Evolutionary conservation across 2,113 vertebrate genomes (phyloP), one percentile per base, ranked within the genome.

Genomic region (Sinocyclocheilus anshuiensis): DNA sequence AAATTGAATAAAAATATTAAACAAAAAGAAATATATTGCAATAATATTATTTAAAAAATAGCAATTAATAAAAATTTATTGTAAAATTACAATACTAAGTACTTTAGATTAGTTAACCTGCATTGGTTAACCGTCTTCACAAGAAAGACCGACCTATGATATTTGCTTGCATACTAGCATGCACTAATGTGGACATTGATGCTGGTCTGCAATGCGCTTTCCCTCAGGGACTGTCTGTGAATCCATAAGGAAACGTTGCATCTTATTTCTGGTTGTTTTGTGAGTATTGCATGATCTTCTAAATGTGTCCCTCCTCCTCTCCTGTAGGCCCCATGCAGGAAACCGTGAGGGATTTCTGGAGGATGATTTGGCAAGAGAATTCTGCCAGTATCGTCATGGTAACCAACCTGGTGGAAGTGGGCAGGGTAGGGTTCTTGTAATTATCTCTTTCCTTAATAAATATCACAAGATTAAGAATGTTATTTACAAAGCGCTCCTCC

Each of bases 321-420:
- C 86, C 83, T 9, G 61, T 90, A 99, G 98, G 98, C 85, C 98
- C 97, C 0, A 99, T 99, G 97, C 97, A 99, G 88, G 98, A 99
- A 93, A 99, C 98, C 0, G 97, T 99, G 84, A 97, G 97, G 92
- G 98, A 99, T 94, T 99, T 99, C 89, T 99, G 98, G 98, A 97
- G 98, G 90, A 99, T 99, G 98, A 96, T 98, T 88, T 99, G 98
- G 98, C 98, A 99, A 90, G 98, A 99, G 90, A 99, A 99, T 92
- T 98, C 97, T 0, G 96, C 96, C 77, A 98, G 98, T 86, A 97
- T 99, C 86, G 98, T 99, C 94, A 99, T 99, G 98, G 98, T 99
- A 93, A 99, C 98, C 90, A 99, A 99, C 93, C 94, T 99, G 87
- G 98, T 99, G 90, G 98, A 99, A 92, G 98, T 99, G 90, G 98